These are phyloP conservation scores for Thereuonema tuberculata DNA, from an alignment of 1,140 invertebrate species.

Conservation along the genomic window DNA sequence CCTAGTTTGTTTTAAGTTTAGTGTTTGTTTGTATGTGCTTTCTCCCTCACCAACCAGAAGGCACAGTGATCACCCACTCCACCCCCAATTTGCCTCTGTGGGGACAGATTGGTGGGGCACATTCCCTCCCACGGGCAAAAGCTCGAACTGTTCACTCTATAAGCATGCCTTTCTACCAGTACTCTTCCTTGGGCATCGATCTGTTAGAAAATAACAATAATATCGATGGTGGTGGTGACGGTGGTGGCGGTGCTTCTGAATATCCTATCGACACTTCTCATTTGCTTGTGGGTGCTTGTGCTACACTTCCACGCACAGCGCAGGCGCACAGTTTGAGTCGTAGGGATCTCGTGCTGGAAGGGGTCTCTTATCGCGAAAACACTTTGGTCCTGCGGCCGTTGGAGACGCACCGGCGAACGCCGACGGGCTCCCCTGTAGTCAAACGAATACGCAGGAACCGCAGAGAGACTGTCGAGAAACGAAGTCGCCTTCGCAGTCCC, in stretches of 20 bases:
- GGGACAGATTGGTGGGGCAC: conserved; percentile 3
- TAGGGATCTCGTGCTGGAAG: no score
- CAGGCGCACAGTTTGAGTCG: no score
- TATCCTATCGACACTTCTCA: neutral
- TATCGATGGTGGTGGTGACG: no score
- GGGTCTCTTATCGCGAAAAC: neutral
- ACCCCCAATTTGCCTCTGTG: neutral
- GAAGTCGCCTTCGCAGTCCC: neutral
- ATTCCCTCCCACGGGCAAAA: conserved; percentile 1
- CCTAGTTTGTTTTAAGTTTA: no score
- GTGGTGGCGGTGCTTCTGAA: neutral
- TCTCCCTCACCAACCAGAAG: neutral
- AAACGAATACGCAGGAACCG: neutral
- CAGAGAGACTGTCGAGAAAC: neutral
- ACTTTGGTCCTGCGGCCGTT: neutral
- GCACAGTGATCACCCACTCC: neutral
- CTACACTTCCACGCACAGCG: no score
- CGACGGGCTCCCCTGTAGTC: conserved; percentile 8
- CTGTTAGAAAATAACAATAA: no score
- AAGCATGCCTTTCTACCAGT: conserved; percentile 1
- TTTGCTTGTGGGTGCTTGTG: neutral
- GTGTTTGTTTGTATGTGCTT: neutral
- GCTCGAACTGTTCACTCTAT: conserved; percentile 1
- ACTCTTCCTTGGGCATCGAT: neutral
- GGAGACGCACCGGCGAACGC: neutral